phyloP scores from a whole-genome alignment of 2,797 vertebrate genomes.

The Harpagifer antarcticus region DNA sequence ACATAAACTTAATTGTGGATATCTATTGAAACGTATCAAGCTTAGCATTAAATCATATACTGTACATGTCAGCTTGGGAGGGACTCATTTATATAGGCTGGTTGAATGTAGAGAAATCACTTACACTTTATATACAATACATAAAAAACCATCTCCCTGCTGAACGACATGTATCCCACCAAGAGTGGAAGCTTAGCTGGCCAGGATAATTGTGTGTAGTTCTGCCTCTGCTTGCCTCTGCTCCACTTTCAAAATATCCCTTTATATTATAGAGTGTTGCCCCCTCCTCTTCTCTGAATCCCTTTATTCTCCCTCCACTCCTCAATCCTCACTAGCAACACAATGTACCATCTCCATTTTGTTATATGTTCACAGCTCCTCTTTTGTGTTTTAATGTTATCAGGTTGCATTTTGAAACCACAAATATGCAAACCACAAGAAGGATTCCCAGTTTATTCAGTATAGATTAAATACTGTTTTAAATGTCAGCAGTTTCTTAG shows the following conservation, averaged over 20 bases:
- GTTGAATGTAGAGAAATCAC: constrained; percentile 48
- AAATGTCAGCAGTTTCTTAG: neutral
- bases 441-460: neutral
- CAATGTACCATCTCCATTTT: constrained; percentile 62
- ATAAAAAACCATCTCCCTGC: constrained; percentile 50
- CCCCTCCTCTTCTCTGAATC: constrained; percentile 23
- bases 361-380: constrained; percentile 70
- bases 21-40: constrained; percentile 24
- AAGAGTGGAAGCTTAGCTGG: constrained; percentile 66
- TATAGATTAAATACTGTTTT: neutral
- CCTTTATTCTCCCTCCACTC: constrained; percentile 22
- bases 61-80: constrained; percentile 2
- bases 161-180: constrained; percentile 73
- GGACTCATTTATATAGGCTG: constrained; percentile 46
- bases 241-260: constrained; percentile 58
- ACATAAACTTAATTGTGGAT: constrained; percentile 9
- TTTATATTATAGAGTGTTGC: constrained; percentile 32
- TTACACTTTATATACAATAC: constrained; percentile 41
- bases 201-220: constrained; percentile 75
- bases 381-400: constrained; percentile 50
- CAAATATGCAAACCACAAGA: neutral
- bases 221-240: constrained; percentile 58
- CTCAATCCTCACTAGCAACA: constrained; percentile 31
- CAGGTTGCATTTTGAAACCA: constrained; percentile 26
- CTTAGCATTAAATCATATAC: neutral